Evolutionary conservation across 1,140 invertebrate species (phyloP), one percentile per base, ranked within the genome.

Genomic region (Ephestia elutella): DNA sequence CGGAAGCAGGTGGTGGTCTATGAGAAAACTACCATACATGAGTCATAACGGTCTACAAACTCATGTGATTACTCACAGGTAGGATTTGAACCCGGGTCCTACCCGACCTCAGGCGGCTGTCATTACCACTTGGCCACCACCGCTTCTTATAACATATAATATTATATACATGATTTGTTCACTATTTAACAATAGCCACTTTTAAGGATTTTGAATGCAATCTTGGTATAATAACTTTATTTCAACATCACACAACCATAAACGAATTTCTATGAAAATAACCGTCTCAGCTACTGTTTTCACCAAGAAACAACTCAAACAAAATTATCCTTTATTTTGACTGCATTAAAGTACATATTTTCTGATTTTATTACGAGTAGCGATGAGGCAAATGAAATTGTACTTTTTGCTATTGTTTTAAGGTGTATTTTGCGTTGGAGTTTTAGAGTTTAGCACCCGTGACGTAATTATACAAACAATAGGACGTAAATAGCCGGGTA

Each of bases 391-490:
- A 15, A 44, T 4, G 13, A 44, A 15, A 44, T 44, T 44, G n/a
- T 44, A 15, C 38, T 17, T 17, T 44, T 1, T n/a, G n/a, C 13
- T 17, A 4, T 44, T 44, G 38, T 44, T 44, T n/a, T 44, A 44
- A 44, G 2, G 38, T 4, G n/a, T 15, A 44, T 8, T 15, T 44
- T 44, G 7, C 10, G 13, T n/a, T 44, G 13, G 13, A 5, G 5
- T 44, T 44, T n/a, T 44, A 15, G 15, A 44, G 38, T 44, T 44
- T 44, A 44, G 38, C 38, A 17, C 38, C 38, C 38, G 38, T 44
- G 38, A 44, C 38, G 38, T 44, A 44, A 44, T 44, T 44, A 44
- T 15, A 44, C 38, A 15, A 44, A 44, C 38, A 44, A 44, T 15
- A 44, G 13, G 15, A 44, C 38, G 38, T 5, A 44, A 44, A 44